These are phyloP conservation scores for Formica selysi DNA, from an alignment of 1,140 invertebrate genomes.

Conservation along the genomic window DNA sequence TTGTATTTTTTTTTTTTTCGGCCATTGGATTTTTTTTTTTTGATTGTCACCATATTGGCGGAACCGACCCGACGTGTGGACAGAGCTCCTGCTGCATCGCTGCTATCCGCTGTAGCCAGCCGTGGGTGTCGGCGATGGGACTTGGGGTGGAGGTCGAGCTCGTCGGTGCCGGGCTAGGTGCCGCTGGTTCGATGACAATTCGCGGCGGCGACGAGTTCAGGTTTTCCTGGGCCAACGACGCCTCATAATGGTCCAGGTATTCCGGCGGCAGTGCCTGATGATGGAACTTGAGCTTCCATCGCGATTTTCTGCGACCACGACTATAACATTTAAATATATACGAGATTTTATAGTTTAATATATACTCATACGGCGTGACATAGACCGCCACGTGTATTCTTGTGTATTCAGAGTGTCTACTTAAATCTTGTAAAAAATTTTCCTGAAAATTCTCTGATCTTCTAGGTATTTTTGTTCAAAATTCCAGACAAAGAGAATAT, in stretches of 20 bases:
- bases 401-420: too few relatives aligned
- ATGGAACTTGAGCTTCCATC: conserved; percentile 93
- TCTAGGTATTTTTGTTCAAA: too few relatives aligned
- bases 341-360: background rate
- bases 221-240: conserved; percentile 88
- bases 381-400: too few relatives aligned
- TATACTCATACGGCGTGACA: too few relatives aligned
- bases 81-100: conserved; percentile 88
- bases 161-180: conserved; percentile 75
- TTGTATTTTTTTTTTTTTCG: too few relatives aligned
- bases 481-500: too few relatives aligned
- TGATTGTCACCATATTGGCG: too few relatives aligned
- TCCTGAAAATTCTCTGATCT: too few relatives aligned
- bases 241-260: conserved; percentile 93
- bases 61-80: conserved; percentile 64
- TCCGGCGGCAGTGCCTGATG: conserved; percentile 93
- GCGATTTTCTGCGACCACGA: conserved; percentile 88
- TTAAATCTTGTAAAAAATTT: too few relatives aligned
- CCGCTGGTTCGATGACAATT: conserved; percentile 62
- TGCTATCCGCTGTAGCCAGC: conserved; percentile 91
- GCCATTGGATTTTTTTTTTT: too few relatives aligned
- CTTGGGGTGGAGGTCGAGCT: conserved; percentile 82
- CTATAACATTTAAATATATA: conserved; percentile 75
- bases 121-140: conserved; percentile 87
- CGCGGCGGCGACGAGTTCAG: conserved; percentile 76